Conservation (phyloP, 2,113 vertebrate species). For the Gymnorhina tibicen region DNA sequence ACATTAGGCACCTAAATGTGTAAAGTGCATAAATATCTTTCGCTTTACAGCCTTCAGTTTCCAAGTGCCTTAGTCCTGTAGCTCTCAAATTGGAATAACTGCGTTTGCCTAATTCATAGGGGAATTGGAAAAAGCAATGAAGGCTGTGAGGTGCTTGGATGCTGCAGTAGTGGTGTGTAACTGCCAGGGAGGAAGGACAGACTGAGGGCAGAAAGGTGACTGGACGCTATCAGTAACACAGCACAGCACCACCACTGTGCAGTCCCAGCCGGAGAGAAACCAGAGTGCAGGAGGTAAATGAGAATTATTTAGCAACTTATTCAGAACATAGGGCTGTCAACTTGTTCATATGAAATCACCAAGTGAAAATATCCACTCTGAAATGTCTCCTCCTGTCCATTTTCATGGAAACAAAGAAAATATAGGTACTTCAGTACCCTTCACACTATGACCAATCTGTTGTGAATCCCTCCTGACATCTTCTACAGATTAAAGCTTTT, state of each 20-base stretch:
- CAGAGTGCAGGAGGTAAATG: not conserved
- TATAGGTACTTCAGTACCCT: not conserved
- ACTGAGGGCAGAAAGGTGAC: not conserved
- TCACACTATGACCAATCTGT: not conserved
- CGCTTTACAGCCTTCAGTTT: not conserved
- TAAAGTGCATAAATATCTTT: not conserved
- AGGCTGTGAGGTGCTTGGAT: not conserved
- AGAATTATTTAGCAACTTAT: not conserved
- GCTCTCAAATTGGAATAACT: not conserved
- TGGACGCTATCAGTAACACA: not conserved
- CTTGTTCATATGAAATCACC: not conserved
- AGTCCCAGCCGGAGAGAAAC: not conserved
- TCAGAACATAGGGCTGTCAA: not conserved
- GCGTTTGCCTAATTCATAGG: not conserved
- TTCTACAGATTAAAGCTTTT: not conserved
- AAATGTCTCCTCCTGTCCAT: not conserved
- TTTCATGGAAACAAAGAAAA: not conserved
- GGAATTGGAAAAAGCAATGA: not conserved
- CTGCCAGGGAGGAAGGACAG: fast-evolving
- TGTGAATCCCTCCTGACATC: not conserved
- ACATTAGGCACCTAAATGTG: not conserved
- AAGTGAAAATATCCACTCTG: not conserved
- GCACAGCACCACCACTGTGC: not conserved
- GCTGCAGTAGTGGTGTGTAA: not conserved
- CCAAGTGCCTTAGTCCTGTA: not conserved